phyloP scores from a whole-genome alignment of 2,888 invertebrate species.

The Vandiemenella viatica region DNA sequence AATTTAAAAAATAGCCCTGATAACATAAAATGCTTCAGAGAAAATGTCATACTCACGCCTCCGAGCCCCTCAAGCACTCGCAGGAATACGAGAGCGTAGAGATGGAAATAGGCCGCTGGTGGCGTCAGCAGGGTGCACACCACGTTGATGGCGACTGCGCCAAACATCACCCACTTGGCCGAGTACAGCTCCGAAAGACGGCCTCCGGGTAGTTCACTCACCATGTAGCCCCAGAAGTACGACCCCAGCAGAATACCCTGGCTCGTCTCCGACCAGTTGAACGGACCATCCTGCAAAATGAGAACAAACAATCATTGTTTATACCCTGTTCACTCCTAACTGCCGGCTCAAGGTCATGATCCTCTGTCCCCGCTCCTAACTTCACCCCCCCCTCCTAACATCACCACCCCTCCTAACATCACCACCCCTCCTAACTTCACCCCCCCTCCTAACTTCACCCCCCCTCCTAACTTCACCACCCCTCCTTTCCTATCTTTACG shows the following conservation, averaged over 20 bases:
- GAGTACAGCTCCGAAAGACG: slow-evolving; percentile 55
- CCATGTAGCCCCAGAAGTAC: slow-evolving; percentile 76
- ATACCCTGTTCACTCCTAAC: too few species aligned
- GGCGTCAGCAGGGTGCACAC: slow-evolving; percentile 59
- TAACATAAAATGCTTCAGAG: not conserved
- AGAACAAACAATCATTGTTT: too few species aligned
- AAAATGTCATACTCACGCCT: slow-evolving; percentile 34
- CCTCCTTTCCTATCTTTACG: not conserved
- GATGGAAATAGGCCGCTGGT: slow-evolving; percentile 48
- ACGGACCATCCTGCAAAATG: slow-evolving; percentile 56
- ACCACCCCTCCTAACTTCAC: not conserved
- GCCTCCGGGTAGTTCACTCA: slow-evolving; percentile 31
- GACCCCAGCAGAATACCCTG: slow-evolving; percentile 67
- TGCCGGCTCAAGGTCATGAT: too few species aligned
- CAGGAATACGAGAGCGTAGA: slow-evolving; percentile 38
- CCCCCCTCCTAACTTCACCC: not conserved
- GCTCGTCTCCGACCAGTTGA: slow-evolving; percentile 51
- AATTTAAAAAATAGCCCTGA: too few species aligned
- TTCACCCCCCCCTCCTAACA: not conserved
- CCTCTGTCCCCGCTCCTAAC: not conserved
- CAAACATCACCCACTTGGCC: slow-evolving; percentile 79
- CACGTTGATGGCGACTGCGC: slow-evolving; percentile 60
- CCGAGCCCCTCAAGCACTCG: slow-evolving; percentile 26
- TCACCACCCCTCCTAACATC: not conserved
- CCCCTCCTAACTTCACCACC: not conserved